phyloP scores from a whole-genome alignment of 2,113 vertebrate species.

The Anser brachyrhynchus region DNA sequence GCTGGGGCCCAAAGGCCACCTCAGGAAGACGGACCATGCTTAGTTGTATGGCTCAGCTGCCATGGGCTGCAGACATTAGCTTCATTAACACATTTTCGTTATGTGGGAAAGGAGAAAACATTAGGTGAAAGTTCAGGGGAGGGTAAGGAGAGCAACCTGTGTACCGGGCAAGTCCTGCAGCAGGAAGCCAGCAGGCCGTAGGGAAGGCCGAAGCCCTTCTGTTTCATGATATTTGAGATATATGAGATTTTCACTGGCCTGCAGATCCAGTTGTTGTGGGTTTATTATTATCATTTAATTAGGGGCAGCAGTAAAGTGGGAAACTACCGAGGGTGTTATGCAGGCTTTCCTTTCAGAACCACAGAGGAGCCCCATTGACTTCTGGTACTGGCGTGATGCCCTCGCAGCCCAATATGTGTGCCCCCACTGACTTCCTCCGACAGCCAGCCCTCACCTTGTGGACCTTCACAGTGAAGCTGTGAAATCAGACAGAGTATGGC shows the following conservation, averaged over 20 bases:
- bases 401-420: background rate
- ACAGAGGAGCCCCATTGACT: background rate
- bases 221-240: background rate
- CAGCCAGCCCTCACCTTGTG: conserved; percentile 51
- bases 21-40: background rate
- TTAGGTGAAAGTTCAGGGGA: background rate
- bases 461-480: conserved; percentile 56
- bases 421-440: conserved; percentile 32
- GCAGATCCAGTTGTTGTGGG: background rate
- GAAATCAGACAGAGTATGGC: conserved; percentile 56
- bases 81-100: background rate
- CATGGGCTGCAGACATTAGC: background rate
- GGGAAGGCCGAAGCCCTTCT: background rate
- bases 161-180: background rate
- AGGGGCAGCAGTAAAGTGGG: background rate
- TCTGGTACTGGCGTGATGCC: background rate
- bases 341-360: background rate
- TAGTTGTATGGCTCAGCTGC: background rate
- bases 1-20: background rate
- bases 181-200: background rate
- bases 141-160: background rate
- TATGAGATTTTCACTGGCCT: background rate
- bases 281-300: background rate
- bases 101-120: background rate
- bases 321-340: background rate